Evolutionary conservation across 2,888 invertebrate species (phyloP).

Genomic region (Drosophila melanosoma): DNA sequence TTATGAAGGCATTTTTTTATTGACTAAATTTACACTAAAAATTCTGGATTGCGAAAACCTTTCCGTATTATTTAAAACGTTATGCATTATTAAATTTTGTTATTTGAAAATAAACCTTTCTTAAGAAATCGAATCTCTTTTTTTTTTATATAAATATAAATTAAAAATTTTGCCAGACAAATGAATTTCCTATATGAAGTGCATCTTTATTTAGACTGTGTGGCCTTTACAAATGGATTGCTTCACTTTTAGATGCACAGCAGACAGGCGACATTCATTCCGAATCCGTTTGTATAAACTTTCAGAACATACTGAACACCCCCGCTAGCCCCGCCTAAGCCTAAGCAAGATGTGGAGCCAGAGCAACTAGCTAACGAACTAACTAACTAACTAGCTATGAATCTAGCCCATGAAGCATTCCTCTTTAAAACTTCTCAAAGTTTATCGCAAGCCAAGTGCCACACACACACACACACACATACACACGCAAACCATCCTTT

Average conservation of each 20-base stretch:
- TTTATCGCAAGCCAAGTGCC: slow-evolving; percentile 52
- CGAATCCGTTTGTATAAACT: slow-evolving; percentile 14
- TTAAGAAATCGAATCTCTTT: no score
- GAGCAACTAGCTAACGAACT: slow-evolving; percentile 63
- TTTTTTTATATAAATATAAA: not conserved
- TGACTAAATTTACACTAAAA: no score
- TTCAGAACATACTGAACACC: slow-evolving; percentile 3
- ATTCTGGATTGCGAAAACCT: no score
- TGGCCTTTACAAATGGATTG: not conserved
- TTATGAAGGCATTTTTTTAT: not conserved
- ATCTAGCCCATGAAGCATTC: slow-evolving; percentile 78
- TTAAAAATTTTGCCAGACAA: not conserved
- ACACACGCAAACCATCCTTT: not conserved
- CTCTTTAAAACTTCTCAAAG: slow-evolving; percentile 74
- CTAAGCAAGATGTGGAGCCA: slow-evolving; percentile 14
- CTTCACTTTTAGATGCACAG: not conserved
- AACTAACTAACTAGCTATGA: slow-evolving; percentile 74
- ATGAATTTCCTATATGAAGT: not conserved
- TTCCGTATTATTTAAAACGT: no score
- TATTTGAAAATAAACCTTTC: no score
- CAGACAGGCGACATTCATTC: slow-evolving; percentile 1
- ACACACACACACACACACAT: not conserved
- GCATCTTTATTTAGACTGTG: not conserved
- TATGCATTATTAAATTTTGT: no score
- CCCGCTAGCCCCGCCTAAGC: not conserved